A percentile compares a stretch with the other conserved stretches of the same genome.
Conservation (phyloP, 2,888 invertebrate genomes). For the Thelaira solivaga region DNA sequence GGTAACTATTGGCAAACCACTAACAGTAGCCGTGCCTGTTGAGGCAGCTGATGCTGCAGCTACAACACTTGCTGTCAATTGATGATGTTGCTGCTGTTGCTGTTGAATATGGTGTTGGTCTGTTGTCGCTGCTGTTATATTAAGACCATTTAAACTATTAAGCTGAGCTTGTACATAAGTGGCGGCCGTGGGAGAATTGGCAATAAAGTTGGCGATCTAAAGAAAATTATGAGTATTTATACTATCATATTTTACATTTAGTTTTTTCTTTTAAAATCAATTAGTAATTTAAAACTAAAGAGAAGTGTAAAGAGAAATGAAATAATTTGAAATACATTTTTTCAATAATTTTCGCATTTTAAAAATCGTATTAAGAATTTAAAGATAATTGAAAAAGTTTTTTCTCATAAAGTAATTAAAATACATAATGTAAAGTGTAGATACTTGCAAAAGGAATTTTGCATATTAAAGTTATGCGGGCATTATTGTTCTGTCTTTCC, state of each 20-base stretch:
- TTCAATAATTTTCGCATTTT: too few relatives aligned
- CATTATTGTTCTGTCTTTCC: constrained; percentile 37
- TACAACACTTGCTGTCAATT: constrained; percentile 45
- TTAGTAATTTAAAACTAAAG: background rate
- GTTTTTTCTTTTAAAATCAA: background rate
- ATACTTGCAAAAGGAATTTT: background rate
- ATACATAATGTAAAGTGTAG: background rate
- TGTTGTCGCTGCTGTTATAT: constrained; percentile 36
- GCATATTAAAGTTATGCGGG: background rate
- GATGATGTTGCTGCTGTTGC: constrained; percentile 49
- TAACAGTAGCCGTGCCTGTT: constrained; percentile 54
- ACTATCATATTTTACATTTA: constrained; percentile 42
- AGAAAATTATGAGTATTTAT: constrained; percentile 60
- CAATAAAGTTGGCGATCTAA: constrained; percentile 74
- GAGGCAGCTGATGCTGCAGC: constrained; percentile 41
- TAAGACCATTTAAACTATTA: constrained; percentile 64
- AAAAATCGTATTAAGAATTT: too few relatives aligned
- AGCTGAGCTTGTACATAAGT: constrained; percentile 73
- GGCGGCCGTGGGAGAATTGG: constrained; percentile 74
- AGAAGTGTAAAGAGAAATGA: background rate
- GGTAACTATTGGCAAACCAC: constrained; percentile 72
- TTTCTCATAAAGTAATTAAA: background rate
- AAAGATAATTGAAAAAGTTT: background rate
- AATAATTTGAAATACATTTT: too few relatives aligned
- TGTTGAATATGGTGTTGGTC: constrained; percentile 41